These are phyloP conservation scores for Lycaon pictus DNA, from an alignment of 2,113 vertebrate genomes.

Conservation along the genomic window DNA sequence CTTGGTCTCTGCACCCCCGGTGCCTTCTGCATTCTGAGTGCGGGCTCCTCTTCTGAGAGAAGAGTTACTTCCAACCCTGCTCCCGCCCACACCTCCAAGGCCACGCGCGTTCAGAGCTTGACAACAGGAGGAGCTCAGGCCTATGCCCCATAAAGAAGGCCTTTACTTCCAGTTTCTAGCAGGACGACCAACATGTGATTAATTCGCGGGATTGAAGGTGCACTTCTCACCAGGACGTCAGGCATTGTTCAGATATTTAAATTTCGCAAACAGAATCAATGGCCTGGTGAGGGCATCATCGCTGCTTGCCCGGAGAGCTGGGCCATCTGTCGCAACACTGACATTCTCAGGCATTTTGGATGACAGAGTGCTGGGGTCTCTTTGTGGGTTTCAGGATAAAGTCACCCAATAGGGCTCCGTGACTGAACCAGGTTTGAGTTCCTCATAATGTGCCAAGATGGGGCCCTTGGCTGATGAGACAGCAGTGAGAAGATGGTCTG, in stretches of 20 bases:
- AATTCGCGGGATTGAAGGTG: neutral
- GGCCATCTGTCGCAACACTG: neutral
- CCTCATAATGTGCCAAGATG: neutral
- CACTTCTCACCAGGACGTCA: accelerated
- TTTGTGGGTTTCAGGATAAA: neutral
- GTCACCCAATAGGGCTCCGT: neutral
- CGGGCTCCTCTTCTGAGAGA: neutral
- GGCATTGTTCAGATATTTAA: constrained; percentile 38
- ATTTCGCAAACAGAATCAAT: neutral
- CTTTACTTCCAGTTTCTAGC: neutral
- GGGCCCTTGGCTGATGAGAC: neutral
- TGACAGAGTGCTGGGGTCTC: neutral
- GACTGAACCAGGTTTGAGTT: neutral
- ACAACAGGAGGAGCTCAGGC: neutral
- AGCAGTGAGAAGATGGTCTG: neutral
- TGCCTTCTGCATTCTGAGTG: accelerated
- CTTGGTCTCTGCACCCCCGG: neutral
- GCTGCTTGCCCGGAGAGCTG: neutral
- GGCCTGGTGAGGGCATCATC: neutral
- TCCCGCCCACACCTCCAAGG: neutral
- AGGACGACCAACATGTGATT: neutral
- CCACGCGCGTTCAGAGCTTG: accelerated
- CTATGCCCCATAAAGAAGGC: neutral
- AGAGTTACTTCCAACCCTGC: neutral
- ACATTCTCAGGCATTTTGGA: neutral